These are phyloP conservation scores for Ochotona curzoniae DNA, from an alignment of 2,113 vertebrate genomes.

Conservation along the genomic window DNA sequence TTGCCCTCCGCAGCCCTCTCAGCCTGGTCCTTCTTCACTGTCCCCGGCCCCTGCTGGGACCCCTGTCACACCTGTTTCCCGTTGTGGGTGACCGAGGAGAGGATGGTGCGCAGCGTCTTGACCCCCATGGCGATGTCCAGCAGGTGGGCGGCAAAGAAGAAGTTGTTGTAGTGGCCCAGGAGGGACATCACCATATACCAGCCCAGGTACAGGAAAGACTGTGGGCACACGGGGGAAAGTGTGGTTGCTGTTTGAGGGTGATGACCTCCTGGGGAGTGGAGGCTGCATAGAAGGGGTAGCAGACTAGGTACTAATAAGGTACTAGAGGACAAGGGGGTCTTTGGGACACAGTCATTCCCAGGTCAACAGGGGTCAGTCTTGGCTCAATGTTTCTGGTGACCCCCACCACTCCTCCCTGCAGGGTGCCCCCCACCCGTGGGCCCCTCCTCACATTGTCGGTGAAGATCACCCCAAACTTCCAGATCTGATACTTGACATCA, in stretches of 20 bases:
- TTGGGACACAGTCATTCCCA: background rate
- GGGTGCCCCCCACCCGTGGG: rapidly evolving
- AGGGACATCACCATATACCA: conserved; percentile 96
- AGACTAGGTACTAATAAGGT: background rate
- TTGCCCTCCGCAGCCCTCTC: no score
- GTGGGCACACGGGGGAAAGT: background rate
- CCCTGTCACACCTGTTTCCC: conserved; percentile 92
- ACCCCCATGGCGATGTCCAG: conserved; percentile 97
- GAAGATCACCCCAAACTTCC: conserved; percentile 96
- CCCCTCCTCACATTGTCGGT: conserved; percentile 92
- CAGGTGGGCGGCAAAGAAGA: conserved; percentile 94
- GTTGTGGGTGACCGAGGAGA: conserved; percentile 96
- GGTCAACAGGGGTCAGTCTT: background rate
- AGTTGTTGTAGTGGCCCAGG: conserved; percentile 96
- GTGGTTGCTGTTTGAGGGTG: no score
- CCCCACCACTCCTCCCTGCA: no score
- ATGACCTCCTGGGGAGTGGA: background rate
- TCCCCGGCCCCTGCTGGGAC: background rate
- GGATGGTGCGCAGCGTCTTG: conserved; percentile 95
- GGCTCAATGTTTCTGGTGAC: no score
- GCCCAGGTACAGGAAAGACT: conserved; percentile 95
- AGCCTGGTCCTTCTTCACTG: no score
- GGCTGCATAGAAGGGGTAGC: background rate
- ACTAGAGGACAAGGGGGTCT: no score
- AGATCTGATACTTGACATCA: conserved; percentile 96